Conservation (phyloP, 2,888 invertebrate species). For the Acanthosepion esculentum region DNA sequence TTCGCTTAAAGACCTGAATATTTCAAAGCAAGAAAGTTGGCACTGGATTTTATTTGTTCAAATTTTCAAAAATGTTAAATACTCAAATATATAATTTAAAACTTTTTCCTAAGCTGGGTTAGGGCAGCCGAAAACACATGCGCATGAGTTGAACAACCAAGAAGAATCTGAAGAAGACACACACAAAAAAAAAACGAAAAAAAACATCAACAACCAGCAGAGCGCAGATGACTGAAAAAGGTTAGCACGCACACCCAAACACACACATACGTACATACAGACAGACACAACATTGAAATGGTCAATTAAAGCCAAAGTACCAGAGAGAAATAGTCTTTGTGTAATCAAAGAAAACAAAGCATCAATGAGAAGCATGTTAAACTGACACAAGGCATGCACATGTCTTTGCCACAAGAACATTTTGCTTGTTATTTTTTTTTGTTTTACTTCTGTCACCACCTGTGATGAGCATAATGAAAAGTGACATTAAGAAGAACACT, state of each 20-base stretch:
- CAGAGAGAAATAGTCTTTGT: not conserved
- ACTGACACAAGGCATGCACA: constrained; percentile 12
- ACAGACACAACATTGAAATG: not conserved
- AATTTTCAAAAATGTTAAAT: not conserved
- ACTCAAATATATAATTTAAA: too few relatives aligned
- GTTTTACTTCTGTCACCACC: not conserved
- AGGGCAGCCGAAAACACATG: constrained; percentile 46
- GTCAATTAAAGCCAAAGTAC: not conserved
- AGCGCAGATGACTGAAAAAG: not conserved
- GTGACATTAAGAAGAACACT: not conserved
- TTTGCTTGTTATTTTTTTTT: too few relatives aligned
- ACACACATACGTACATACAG: not conserved
- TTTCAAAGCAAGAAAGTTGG: not conserved
- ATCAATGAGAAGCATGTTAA: constrained; percentile 14
- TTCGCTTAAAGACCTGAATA: not conserved
- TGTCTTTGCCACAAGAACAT: not conserved
- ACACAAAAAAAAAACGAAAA: not conserved
- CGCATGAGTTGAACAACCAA: not conserved
- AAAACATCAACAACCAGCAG: not conserved
- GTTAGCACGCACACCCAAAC: not conserved
- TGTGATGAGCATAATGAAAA: not conserved
- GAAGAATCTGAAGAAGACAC: not conserved
- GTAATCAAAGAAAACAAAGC: not conserved
- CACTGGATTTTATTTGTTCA: not conserved
- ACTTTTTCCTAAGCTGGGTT: constrained; percentile 16